phyloP scores from a whole-genome alignment of 2,888 invertebrate species.

The Altica lythri region DNA sequence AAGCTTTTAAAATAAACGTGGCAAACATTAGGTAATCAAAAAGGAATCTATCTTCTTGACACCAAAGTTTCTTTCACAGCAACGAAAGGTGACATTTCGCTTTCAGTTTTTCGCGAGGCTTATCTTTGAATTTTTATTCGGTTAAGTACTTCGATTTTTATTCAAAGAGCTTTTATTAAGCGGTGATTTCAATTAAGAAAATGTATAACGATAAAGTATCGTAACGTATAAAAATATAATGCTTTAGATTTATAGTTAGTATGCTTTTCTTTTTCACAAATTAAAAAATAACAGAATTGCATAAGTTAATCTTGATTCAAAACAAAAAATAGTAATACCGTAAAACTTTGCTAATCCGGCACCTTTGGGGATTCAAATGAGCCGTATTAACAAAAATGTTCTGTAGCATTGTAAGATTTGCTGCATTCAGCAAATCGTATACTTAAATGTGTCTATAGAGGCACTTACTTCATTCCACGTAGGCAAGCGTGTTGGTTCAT shows the following conservation, averaged over 20 bases:
- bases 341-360: no score
- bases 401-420: no score
- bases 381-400: no score
- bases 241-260: no score
- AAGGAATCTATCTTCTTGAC: constrained; percentile 23
- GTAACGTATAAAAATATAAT: not conserved
- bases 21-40: constrained; percentile 21
- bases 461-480: no score
- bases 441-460: no score
- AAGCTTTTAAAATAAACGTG: constrained; percentile 17
- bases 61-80: constrained; percentile 7
- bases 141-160: not conserved
- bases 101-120: constrained; percentile 11
- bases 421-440: no score
- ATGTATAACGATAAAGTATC: not conserved
- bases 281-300: no score
- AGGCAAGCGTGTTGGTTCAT: no score
- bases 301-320: no score
- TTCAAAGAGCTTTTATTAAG: constrained; percentile 3
- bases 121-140: constrained; percentile 1
- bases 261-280: not conserved
- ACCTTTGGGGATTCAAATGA: no score
- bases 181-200: not conserved
- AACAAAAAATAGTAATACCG: no score
- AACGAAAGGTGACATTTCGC: constrained; percentile 13